These are phyloP conservation scores for Drymonia ruficornis DNA, from an alignment of 2,888 invertebrate species.

Conservation along the genomic window DNA sequence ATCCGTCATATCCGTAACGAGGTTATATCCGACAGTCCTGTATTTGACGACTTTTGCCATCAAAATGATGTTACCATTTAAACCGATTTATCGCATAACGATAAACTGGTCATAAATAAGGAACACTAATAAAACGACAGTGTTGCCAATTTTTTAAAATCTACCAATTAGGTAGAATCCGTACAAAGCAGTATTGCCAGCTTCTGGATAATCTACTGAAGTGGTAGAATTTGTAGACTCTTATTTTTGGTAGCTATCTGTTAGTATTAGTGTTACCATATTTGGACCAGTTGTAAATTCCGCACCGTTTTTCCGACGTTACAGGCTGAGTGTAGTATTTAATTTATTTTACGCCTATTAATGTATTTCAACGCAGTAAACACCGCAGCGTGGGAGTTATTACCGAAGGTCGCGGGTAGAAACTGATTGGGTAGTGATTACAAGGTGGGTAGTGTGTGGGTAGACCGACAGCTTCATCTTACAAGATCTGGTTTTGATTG, in stretches of 20 bases:
- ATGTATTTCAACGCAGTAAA: neutral
- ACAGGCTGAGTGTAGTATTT: neutral
- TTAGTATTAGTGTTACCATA: neutral
- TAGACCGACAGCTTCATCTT: neutral
- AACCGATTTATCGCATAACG: constrained; percentile 12
- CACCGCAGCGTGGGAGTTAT: neutral
- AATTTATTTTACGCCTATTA: neutral
- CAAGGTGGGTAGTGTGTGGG: neutral
- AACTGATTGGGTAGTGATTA: neutral
- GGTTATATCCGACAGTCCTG: constrained; percentile 11
- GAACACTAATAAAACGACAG: constrained; percentile 9
- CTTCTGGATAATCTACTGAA: neutral
- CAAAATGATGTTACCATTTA: constrained; percentile 15
- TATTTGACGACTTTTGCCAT: constrained; percentile 19
- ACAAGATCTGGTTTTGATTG: neutral
- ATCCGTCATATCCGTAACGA: constrained; percentile 6
- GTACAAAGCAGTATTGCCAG: neutral
- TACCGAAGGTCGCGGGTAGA: neutral
- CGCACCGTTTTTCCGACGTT: constrained; percentile 3
- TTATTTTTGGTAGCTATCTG: neutral
- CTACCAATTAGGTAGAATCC: neutral
- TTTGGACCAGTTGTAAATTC: neutral
- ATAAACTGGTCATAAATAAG: constrained; percentile 35
- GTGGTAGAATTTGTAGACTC: neutral
- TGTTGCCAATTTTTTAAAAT: neutral